Percentiles rank a stretch among this genome's conserved stretches.
Conservation (phyloP, 2,113 vertebrate species). For the Vulpes vulpes region DNA sequence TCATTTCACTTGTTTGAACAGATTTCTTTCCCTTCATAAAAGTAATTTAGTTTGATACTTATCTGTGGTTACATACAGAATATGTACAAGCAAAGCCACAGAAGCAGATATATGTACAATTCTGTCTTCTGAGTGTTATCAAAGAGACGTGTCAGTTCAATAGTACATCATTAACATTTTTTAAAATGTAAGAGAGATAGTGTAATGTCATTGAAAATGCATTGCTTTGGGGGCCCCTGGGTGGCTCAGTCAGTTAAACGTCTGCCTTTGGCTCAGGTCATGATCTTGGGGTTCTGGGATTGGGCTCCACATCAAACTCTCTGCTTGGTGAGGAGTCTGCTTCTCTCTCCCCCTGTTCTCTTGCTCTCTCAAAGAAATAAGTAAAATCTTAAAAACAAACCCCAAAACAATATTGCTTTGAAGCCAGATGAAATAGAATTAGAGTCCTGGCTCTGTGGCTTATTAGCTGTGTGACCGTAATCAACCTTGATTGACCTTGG, state of each 20-base stretch:
- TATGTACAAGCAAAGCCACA: neutral
- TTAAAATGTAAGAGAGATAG: neutral
- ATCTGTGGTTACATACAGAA: neutral
- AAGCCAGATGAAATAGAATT: neutral
- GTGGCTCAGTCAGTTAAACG: no score
- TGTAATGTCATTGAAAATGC: neutral
- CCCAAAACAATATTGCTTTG: neutral
- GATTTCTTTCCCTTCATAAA: slow-evolving; percentile 17
- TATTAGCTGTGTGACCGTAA: neutral
- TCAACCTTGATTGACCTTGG: neutral
- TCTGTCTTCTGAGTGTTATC: neutral
- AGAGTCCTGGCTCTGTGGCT: neutral
- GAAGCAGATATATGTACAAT: neutral
- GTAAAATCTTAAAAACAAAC: no score
- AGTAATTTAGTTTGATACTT: neutral
- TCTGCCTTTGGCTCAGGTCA: no score
- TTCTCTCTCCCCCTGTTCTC: no score
- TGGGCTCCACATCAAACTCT: no score
- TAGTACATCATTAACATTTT: neutral
- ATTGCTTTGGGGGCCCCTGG: neutral
- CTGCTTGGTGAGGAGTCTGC: no score
- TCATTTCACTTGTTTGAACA: slow-evolving; percentile 15
- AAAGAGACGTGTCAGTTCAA: neutral
- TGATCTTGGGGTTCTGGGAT: no score
- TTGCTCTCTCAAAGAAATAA: no score